Percentiles rank a stretch among this genome's conserved stretches.
These are phyloP conservation scores for Molossus molossus DNA, from an alignment of 2,797 vertebrate species.

Conservation along the genomic window DNA sequence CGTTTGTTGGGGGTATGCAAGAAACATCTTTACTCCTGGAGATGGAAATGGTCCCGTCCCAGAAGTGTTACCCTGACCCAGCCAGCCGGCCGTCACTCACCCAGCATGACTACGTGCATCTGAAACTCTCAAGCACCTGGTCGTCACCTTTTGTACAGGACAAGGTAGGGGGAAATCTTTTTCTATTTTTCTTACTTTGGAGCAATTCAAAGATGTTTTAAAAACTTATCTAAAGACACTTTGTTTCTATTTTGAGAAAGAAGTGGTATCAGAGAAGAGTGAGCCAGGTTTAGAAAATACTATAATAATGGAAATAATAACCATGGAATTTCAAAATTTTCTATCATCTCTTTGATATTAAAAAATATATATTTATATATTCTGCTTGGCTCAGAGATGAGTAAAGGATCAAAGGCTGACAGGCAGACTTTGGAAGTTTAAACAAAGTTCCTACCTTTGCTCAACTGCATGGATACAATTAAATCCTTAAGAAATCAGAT, in stretches of 20 bases:
- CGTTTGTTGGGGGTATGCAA: not conserved
- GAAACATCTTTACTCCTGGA: not conserved
- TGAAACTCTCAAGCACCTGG: not conserved
- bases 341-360: not conserved
- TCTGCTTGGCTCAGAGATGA: not conserved
- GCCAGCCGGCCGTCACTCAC: not conserved
- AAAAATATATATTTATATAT: not conserved
- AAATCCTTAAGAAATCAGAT: constrained; percentile 33
- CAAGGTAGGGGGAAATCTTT: not conserved
- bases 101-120: not conserved
- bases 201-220: not conserved
- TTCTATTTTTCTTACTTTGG: not conserved
- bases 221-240: not conserved
- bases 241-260: not conserved
- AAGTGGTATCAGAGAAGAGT: not conserved
- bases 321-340: not conserved
- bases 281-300: not conserved
- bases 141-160: not conserved
- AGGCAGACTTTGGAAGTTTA: not conserved
- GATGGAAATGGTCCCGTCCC: not conserved
- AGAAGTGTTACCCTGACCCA: not conserved
- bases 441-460: constrained; percentile 34
- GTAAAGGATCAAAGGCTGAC: not conserved
- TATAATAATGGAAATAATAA: not conserved
- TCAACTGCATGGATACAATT: not conserved